Evolutionary conservation across 1,140 invertebrate genomes (phyloP).

Genomic region (Popillia japonica): DNA sequence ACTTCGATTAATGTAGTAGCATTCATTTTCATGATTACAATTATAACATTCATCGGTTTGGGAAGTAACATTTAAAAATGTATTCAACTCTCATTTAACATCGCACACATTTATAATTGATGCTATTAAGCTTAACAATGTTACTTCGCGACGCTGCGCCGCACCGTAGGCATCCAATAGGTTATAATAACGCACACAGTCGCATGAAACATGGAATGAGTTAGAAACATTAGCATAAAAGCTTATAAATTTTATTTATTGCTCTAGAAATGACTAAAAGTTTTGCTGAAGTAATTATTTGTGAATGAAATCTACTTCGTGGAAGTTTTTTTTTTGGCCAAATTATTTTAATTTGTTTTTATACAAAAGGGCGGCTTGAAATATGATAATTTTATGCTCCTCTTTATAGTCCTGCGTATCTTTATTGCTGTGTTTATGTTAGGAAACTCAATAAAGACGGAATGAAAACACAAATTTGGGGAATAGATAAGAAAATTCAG

Average conservation of each 20-base stretch:
- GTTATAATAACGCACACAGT: neutral
- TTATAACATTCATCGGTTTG: too few relatives aligned
- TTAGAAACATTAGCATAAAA: conserved; percentile 20
- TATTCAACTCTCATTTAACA: too few relatives aligned
- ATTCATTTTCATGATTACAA: too few relatives aligned
- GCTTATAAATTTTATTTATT: conserved; percentile 31
- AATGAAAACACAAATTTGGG: conserved; percentile 8
- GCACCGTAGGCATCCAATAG: neutral
- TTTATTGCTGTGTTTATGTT: conserved; percentile 34
- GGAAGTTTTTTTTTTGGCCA: conserved; percentile 13
- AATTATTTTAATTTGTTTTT: conserved; percentile 28
- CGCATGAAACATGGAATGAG: conserved; percentile 18
- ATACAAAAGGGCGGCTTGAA: conserved; percentile 25
- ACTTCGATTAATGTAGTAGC: too few relatives aligned
- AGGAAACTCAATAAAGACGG: conserved; percentile 21
- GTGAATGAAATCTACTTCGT: conserved; percentile 27
- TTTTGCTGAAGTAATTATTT: conserved; percentile 27
- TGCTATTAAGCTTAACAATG: neutral
- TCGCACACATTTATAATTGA: neutral
- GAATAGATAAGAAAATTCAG: conserved; percentile 18
- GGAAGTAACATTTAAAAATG: too few relatives aligned
- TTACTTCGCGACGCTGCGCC: neutral
- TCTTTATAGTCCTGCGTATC: conserved; percentile 19
- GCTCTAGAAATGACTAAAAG: neutral
- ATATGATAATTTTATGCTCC: conserved; percentile 28